Evolutionary conservation across 2,797 vertebrate species (phyloP), one percentile per base, ranked within the genome.

Genomic region (Microctenopoma steveboyesi): DNA sequence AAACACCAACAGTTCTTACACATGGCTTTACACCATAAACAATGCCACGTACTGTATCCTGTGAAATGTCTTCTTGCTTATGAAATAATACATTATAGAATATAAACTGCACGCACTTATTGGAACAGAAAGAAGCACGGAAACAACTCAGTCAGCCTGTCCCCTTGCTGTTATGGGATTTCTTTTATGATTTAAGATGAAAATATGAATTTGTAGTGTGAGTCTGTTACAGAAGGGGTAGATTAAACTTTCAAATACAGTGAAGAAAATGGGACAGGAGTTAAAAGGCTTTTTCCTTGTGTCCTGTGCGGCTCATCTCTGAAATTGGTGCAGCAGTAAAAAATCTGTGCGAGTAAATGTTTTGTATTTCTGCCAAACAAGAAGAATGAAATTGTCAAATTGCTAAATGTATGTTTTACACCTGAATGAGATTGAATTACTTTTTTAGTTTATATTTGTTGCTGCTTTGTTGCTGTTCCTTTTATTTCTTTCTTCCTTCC

Each of bases 111-210:
- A 53, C 59, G 59, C 72, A 53, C 63, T 78, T 37, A 70, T 76
- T 74, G 74, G 64, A 72, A 79, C 69, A 73, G 42, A 18, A 25
- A 73, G 42, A 18, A 25, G 61, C 74, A 60, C 2, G 46, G 52
- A 67, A 62, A 75, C 75, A 54, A 69, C 76, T 78, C 84, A 80
- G 78, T 46, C 52, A 16, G 43, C 13, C 55, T 6, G 46, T 74
- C 39, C 39, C 28, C 35, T 13, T 42, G 52, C 54, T 77, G 56
- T 73, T 37, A 13, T 45, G 50, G 66, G 70, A 79, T 22, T 55
- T 58, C 66, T 69, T 16, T 3, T 55, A 15, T 76, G 83, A 85
- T 85, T 83, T 56, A 60, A 81, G 74, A 85, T 85, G 72, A 88
- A 86, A 82, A 77, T 64, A 81, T 50, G 47, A 62, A 84, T 81